A percentile compares a stretch with the other conserved stretches of the same genome.
These are phyloP conservation scores for Lepidothrix coronata DNA, from an alignment of 2,113 vertebrate species.

Conservation along the genomic window DNA sequence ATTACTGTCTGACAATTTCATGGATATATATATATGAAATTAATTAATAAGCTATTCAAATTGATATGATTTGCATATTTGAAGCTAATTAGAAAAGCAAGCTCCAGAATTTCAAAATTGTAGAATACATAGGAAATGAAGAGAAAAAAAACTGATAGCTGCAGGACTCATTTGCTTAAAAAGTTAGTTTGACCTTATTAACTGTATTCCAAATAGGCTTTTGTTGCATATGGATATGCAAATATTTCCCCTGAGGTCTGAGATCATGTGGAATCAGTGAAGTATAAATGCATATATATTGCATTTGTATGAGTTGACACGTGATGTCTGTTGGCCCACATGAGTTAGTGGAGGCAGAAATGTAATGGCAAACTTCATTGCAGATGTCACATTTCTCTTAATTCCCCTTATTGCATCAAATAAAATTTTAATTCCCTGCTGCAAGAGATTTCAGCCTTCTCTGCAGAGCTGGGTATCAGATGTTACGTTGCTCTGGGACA, in stretches of 20 bases:
- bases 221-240: neutral
- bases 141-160: neutral
- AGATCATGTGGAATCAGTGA: neutral
- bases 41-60: constrained; percentile 40
- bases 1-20: constrained; percentile 25
- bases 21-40: neutral
- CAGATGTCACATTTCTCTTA: neutral
- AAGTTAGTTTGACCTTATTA: constrained; percentile 30
- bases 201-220: neutral
- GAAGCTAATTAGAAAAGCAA: constrained; percentile 28
- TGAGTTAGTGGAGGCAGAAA: neutral
- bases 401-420: neutral
- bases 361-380: neutral
- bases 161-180: neutral
- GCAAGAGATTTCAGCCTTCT: neutral
- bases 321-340: neutral
- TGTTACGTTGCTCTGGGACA: neutral
- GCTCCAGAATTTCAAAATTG: constrained; percentile 31
- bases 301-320: neutral
- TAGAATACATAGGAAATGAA: constrained; percentile 23
- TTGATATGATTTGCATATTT: constrained; percentile 12
- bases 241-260: neutral
- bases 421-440: neutral
- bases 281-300: neutral
- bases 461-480: neutral